Evolutionary conservation across 2,888 invertebrate species (phyloP).

Genomic region (Nasonia oneida): DNA sequence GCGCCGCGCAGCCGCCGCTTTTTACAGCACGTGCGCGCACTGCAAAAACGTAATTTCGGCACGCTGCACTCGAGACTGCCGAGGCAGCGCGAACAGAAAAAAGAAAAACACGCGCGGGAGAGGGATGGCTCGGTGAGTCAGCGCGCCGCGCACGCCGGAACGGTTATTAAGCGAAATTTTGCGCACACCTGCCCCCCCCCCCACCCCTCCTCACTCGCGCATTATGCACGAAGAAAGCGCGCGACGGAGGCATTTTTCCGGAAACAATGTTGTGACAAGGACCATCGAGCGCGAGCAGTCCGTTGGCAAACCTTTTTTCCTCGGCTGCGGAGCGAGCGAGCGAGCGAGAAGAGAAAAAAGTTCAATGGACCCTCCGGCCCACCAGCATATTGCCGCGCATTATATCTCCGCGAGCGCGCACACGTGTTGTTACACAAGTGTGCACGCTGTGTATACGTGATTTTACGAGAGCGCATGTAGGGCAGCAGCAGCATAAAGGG

Average conservation of each 20-base stretch:
- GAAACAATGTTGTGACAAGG: slow-evolving; percentile 77
- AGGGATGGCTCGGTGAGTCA: slow-evolving; percentile 49
- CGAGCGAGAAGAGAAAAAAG: slow-evolving; percentile 61
- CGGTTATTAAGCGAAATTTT: slow-evolving; percentile 68
- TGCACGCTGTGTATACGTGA: slow-evolving; percentile 32
- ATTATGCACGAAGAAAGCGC: slow-evolving; percentile 1
- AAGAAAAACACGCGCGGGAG: neutral
- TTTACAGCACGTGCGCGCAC: slow-evolving; percentile 26
- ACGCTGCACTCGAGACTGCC: slow-evolving; percentile 40
- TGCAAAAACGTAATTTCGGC: slow-evolving; percentile 44
- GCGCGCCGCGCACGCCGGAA: slow-evolving; percentile 7
- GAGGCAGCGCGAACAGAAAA: slow-evolving; percentile 26
- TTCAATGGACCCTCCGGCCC: slow-evolving; percentile 70
- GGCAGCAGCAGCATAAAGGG: slow-evolving; percentile 71
- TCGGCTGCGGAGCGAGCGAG: slow-evolving; percentile 67
- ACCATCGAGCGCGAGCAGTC: slow-evolving; percentile 68
- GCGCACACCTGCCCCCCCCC: slow-evolving; percentile 67
- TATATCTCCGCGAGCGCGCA: slow-evolving; percentile 60
- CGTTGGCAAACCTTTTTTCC: slow-evolving; percentile 62
- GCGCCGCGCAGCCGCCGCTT: neutral
- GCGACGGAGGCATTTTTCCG: slow-evolving; percentile 72
- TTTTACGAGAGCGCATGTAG: slow-evolving; percentile 33
- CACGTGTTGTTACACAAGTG: slow-evolving; percentile 34
- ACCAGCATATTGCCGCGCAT: slow-evolving; percentile 63
- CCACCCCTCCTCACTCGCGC: slow-evolving; percentile 22